Conservation (phyloP, 1,140 invertebrate species). For the Drosophila ercepeae region DNA sequence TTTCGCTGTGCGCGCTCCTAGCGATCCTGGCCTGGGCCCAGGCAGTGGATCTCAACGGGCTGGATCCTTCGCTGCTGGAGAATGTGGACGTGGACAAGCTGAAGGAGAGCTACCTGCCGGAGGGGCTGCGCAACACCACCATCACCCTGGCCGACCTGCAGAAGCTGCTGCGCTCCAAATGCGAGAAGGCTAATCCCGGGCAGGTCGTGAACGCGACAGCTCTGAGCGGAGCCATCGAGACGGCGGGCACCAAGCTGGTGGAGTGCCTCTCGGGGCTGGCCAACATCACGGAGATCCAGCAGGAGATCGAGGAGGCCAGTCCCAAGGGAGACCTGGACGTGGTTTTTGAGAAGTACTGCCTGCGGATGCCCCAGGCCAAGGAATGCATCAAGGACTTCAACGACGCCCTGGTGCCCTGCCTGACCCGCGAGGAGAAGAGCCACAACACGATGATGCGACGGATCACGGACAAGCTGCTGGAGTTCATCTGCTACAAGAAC, state of each 20-base stretch:
- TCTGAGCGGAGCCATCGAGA: conserved; percentile 41
- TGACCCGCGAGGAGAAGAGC: conserved; percentile 85
- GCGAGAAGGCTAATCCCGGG: conserved; percentile 46
- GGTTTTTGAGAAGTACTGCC: conserved; percentile 86
- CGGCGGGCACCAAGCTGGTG: conserved; percentile 39
- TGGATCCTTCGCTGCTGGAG: conserved; percentile 15
- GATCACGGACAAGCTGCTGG: conserved; percentile 88
- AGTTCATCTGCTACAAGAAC: conserved; percentile 91
- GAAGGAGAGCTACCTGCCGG: conserved; percentile 48
- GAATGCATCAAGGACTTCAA: conserved; percentile 87
- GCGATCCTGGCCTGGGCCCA: not conserved
- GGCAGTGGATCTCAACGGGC: conserved; percentile 12
- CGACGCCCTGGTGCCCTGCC: conserved; percentile 86
- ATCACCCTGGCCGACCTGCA: conserved; percentile 48
- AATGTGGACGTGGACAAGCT: conserved; percentile 49
- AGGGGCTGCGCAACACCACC: conserved; percentile 36
- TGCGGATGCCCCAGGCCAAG: conserved; percentile 86
- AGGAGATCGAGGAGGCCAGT: conserved; percentile 86
- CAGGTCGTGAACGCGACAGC: conserved; percentile 21
- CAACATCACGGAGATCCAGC: conserved; percentile 84
- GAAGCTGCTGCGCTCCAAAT: conserved; percentile 59
- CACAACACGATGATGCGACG: conserved; percentile 85
- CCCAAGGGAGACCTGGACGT: conserved; percentile 86
- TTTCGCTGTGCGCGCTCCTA: conserved; percentile 2
- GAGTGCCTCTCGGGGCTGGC: conserved; percentile 84